Conservation (phyloP, 2,797 vertebrate species). For the Cryptoblepharus egeriae region DNA sequence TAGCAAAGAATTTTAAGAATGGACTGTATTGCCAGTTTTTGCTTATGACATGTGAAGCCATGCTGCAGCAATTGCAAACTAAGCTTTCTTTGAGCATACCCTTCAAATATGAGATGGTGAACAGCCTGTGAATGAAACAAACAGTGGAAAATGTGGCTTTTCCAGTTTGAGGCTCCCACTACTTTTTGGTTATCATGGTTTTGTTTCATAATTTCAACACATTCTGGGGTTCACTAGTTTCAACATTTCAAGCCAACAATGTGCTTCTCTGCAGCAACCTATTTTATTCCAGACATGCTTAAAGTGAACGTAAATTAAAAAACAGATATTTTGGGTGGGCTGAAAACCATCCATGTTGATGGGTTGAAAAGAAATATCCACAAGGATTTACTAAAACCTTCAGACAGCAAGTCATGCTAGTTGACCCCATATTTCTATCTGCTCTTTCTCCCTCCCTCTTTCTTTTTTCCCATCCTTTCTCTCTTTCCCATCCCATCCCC, state of each 20-base stretch:
- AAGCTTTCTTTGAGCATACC: conserved; percentile 44
- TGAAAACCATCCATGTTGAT: conserved; percentile 36
- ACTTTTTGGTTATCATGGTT: conserved; percentile 62
- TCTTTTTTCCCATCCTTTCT: conserved; percentile 30
- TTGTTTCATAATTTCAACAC: conserved; percentile 58
- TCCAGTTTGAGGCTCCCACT: conserved; percentile 77
- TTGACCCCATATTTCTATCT: conserved; percentile 60
- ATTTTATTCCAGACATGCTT: conserved; percentile 53
- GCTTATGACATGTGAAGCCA: conserved; percentile 56
- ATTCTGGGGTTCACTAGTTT: conserved; percentile 72
- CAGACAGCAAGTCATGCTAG: conserved; percentile 75
- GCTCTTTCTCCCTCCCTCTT: conserved; percentile 53
- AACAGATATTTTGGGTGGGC: conserved; percentile 30
- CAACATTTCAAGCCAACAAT: conserved; percentile 73
- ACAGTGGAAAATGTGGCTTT: conserved; percentile 65
- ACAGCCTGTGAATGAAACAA: no score
- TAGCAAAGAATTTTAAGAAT: conserved; percentile 27
- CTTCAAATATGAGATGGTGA: conserved; percentile 54
- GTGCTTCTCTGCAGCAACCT: conserved; percentile 51
- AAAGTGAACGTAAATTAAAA: conserved; percentile 49
- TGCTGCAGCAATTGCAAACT: conserved; percentile 38
- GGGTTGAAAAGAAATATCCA: conserved; percentile 34
- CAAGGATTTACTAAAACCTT: conserved; percentile 48
- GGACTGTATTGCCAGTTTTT: conserved; percentile 52
- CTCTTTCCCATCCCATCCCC: conserved; percentile 34